Percentiles rank a stretch among this genome's conserved stretches.
Conservation (phyloP, 2,888 invertebrate genomes). For the Saturnia pavonia region DNA sequence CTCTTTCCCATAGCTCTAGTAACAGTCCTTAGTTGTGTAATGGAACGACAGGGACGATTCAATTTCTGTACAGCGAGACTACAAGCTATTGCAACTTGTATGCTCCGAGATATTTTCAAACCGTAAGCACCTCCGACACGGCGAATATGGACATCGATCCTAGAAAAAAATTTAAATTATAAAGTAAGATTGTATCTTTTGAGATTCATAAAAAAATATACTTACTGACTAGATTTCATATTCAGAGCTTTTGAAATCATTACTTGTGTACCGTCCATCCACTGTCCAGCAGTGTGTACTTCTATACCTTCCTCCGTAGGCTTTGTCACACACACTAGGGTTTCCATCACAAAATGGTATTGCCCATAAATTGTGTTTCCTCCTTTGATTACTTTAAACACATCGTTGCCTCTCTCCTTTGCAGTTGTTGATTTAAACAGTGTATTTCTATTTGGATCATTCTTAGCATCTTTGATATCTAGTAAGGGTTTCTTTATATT, state of each 20-base stretch:
- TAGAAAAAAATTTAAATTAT: conserved; percentile 41
- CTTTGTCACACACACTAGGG: conserved; percentile 82
- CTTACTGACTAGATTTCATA: conserved; percentile 82
- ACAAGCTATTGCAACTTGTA: conserved; percentile 65
- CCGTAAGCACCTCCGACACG: conserved; percentile 83
- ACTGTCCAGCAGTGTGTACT: conserved; percentile 83
- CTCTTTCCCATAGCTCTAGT: conserved; percentile 83
- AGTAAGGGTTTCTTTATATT: conserved; percentile 56
- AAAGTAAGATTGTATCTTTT: not conserved
- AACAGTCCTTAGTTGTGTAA: conserved; percentile 83
- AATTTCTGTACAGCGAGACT: conserved; percentile 82
- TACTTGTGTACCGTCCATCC: conserved; percentile 80
- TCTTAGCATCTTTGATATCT: conserved; percentile 45
- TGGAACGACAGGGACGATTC: conserved; percentile 84
- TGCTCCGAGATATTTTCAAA: conserved; percentile 84
- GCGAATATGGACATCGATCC: conserved; percentile 83
- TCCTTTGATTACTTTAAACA: conserved; percentile 74
- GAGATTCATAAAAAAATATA: not conserved
- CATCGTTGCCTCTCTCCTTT: conserved; percentile 57
- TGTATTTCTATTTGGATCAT: conserved; percentile 42
- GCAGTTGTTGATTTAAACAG: conserved; percentile 35
- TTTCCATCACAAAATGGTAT: conserved; percentile 89
- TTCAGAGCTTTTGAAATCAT: conserved; percentile 77
- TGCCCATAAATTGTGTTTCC: conserved; percentile 80
- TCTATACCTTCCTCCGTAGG: conserved; percentile 87